phyloP scores from a whole-genome alignment of 37 sponge, comb jelly and placozoan genomes.

The Chondrilla cf. caribensis region DNA sequence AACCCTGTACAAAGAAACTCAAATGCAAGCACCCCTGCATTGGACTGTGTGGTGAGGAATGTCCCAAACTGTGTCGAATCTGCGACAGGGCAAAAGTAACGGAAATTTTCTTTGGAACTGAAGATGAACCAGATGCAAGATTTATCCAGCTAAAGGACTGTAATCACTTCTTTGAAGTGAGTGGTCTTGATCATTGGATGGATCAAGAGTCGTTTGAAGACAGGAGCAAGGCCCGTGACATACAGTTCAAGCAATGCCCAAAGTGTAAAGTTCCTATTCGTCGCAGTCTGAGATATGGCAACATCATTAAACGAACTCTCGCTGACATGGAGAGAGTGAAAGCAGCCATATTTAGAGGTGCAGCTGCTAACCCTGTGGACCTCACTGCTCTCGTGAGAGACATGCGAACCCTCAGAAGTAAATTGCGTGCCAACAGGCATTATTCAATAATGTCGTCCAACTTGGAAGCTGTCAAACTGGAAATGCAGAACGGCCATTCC shows the following conservation, averaged over 20 bases:
- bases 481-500: too few relatives aligned
- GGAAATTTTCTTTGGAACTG: conserved; percentile 85
- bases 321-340: conserved; percentile 67
- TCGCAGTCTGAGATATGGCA: conserved; percentile 77
- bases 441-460: neutral
- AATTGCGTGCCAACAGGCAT: neutral
- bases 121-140: conserved; percentile 77
- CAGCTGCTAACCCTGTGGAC: neutral
- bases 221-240: neutral
- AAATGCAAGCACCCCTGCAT: conserved; percentile 80
- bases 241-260: conserved; percentile 76
- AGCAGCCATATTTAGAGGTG: neutral
- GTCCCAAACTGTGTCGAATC: conserved; percentile 63
- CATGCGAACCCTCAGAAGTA: neutral
- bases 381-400: neutral
- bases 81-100: conserved; percentile 60
- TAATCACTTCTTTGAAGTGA: conserved; percentile 75
- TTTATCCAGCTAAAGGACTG: conserved; percentile 85
- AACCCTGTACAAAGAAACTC: conserved; percentile 36
- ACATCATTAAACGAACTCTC: conserved; percentile 61
- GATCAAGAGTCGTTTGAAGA: conserved; percentile 16
- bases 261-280: conserved; percentile 70
- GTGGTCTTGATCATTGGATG: conserved; percentile 83
- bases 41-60: conserved; percentile 89
- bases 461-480: neutral